Evolutionary conservation across 2,797 vertebrate genomes (phyloP), one percentile per base, ranked within the genome.

Genomic region (Xerus rutilus): DNA sequence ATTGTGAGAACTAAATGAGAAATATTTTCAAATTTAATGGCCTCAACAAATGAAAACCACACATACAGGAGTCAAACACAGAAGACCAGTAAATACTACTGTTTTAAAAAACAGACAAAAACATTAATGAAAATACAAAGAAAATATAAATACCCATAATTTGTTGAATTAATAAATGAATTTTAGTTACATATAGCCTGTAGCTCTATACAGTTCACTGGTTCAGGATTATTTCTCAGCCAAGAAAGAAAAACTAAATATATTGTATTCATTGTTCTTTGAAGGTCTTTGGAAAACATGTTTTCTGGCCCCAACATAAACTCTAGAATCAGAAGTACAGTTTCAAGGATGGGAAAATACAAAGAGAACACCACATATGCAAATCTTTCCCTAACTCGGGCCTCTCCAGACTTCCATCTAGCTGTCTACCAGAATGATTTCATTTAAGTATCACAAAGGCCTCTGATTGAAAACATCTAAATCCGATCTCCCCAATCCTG

Each of bases 231-330:
- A 89, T 59, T 72, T 92, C 47, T 78, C 73, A 87, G n/a, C n/a
- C 43, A 81, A 92, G 54, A 87, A 81, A 94, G 54, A 87, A 93
- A 97, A 93, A 88, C 12, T 43, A 70, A 89, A 74, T 81, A 95
- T 21, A 74, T 83, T 91, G 64, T 69, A 83, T 32, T 64, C 13
- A 72, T 20, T 14, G 52, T 62, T 90, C 52, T 81, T 72, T 67
- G 39, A 89, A 84, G 69, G 69, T 82, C 13, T 79, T 93, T 72
- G 47, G 23, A 95, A 95, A 78, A 93, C 21, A 93, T 9, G 35
- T 62, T 62, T 57, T 64, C 81, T n/a, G 21, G 2, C 64, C 47
- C 14, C 23, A 95, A 92, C 30, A 91, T 39, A 87, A 89, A 81
- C 28, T 49, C 57, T 74, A 92, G 23, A 91, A 96, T 70, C 9